Base-by-base conservation (phyloP, 2,797 vertebrate genomes). In the Brachymystax lenok region DNA sequence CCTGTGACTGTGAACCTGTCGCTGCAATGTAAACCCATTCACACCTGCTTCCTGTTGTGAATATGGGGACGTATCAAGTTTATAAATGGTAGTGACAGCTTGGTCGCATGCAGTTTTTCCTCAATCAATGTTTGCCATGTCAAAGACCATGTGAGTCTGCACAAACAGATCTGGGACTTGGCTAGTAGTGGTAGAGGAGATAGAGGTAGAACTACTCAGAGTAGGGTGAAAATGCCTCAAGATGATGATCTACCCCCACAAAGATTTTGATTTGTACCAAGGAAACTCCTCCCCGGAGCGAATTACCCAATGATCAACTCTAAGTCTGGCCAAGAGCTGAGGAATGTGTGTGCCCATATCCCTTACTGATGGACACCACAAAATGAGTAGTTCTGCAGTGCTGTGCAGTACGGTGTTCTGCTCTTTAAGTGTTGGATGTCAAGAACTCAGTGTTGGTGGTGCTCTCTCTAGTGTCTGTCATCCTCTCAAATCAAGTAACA, bases 311-410 rank as follows among this genome's bases (percentile, higher is more conserved):
- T 33, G 14, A 14, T 30, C 64, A 67, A 16, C 64, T 16, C 64
- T 33, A 67, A 67, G 14, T 33, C 16, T 28, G 27, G 16, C 27
- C 27, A 67, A 33, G 4, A 24, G 5, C 14, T 30, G 10, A 67
- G 64, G 16, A 67, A 67, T 67, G 27, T 67, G 28, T 67, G 27
- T 24, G 14, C 64, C 64, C 14, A 67, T 17, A 24, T 71, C 19
- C 69, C 10, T 51, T 35, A 56, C 52, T 74, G 8, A 64, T 52
- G 61, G 69, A 68, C 4, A 16, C 78, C 74, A 73, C 70, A 51
- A 24, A 72, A 76, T 73, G 70, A 35, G 35, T 35, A 7, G 35
- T 35, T 35, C 35, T 35, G 7, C 35, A 35, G 35, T 35, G 35
- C 35, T 35, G 6, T 35, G 35, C 35, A 35, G 35, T 35, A 79